A percentile compares a stretch with the other conserved stretches of the same genome.
Conservation (phyloP, 2,888 invertebrate species). For the Alentia gelatinosa region DNA sequence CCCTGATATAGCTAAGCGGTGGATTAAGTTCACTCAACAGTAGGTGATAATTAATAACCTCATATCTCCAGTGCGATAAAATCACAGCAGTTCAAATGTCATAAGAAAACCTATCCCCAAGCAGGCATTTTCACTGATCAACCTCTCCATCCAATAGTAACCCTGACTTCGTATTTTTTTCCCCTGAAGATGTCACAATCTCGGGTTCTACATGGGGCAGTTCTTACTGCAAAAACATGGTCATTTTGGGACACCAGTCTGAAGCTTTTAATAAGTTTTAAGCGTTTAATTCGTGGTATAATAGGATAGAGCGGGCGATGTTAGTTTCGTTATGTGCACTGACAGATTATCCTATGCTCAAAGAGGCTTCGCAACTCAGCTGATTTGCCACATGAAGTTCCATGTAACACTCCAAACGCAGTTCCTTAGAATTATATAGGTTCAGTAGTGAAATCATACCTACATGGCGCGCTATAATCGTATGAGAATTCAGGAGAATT, state of each 20-base stretch:
- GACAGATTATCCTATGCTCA: too few relatives aligned
- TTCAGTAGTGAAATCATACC: too few relatives aligned
- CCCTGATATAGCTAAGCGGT: background rate
- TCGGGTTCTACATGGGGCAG: background rate
- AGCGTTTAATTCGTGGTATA: background rate
- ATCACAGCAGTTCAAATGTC: conserved; percentile 2
- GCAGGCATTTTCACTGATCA: conserved; percentile 16
- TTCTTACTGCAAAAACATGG: background rate
- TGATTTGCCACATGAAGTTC: too few relatives aligned
- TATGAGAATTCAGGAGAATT: too few relatives aligned
- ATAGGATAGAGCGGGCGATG: background rate
- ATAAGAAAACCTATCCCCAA: conserved; percentile 4
- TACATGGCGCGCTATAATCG: too few relatives aligned
- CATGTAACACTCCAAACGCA: too few relatives aligned
- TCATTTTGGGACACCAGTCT: background rate
- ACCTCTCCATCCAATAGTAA: conserved; percentile 11
- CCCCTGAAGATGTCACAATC: background rate
- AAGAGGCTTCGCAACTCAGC: too few relatives aligned
- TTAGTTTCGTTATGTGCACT: background rate
- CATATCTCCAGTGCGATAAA: background rate
- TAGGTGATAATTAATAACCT: background rate
- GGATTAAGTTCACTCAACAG: background rate
- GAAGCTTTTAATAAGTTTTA: background rate
- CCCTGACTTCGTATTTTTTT: background rate
- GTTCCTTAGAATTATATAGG: too few relatives aligned